Evolutionary conservation across 2,113 vertebrate genomes (phyloP).

Genomic region (Reinhardtius hippoglossoides): DNA sequence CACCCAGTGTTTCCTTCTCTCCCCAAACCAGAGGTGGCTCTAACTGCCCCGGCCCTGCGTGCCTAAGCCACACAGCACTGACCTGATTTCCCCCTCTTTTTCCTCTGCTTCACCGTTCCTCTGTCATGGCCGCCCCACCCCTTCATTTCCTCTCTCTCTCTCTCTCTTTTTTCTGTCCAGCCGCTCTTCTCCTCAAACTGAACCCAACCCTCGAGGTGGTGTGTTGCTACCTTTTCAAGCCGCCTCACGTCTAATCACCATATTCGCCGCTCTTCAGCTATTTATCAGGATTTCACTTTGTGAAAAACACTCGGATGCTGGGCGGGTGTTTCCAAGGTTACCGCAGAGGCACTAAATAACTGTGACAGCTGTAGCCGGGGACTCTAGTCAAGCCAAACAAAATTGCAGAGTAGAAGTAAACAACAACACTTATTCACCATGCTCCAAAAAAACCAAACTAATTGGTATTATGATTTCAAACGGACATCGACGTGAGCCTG

Average conservation of each 20-base stretch:
- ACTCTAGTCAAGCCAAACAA: slow-evolving; percentile 73
- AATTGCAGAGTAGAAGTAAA: slow-evolving; percentile 62
- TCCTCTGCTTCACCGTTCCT: slow-evolving; percentile 51
- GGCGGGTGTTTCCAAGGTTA: slow-evolving; percentile 80
- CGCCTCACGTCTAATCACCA: slow-evolving; percentile 44
- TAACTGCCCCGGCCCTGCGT: slow-evolving; percentile 41
- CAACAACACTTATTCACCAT: slow-evolving; percentile 51
- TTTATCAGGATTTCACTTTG: slow-evolving; percentile 70
- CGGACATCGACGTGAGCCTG: not conserved
- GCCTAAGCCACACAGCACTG: slow-evolving; percentile 56
- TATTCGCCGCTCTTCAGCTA: slow-evolving; percentile 64
- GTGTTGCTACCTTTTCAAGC: slow-evolving; percentile 36
- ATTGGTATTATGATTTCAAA: slow-evolving; percentile 37
- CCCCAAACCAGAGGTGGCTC: slow-evolving; percentile 49
- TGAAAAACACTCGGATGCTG: slow-evolving; percentile 66
- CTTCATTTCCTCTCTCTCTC: slow-evolving; percentile 59
- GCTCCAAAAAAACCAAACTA: slow-evolving; percentile 50
- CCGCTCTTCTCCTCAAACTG: slow-evolving; percentile 46
- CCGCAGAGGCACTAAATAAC: slow-evolving; percentile 76
- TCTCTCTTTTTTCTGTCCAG: slow-evolving; percentile 38
- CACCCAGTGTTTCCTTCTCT: slow-evolving; percentile 24
- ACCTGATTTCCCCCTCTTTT: slow-evolving; percentile 65
- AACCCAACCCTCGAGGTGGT: slow-evolving; percentile 30
- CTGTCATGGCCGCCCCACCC: slow-evolving; percentile 53
- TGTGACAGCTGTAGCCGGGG: slow-evolving; percentile 77